Evolutionary conservation across 1,140 invertebrate species (phyloP), one percentile per base, ranked within the genome.

Genomic region (Cardiocondyla obscurior): DNA sequence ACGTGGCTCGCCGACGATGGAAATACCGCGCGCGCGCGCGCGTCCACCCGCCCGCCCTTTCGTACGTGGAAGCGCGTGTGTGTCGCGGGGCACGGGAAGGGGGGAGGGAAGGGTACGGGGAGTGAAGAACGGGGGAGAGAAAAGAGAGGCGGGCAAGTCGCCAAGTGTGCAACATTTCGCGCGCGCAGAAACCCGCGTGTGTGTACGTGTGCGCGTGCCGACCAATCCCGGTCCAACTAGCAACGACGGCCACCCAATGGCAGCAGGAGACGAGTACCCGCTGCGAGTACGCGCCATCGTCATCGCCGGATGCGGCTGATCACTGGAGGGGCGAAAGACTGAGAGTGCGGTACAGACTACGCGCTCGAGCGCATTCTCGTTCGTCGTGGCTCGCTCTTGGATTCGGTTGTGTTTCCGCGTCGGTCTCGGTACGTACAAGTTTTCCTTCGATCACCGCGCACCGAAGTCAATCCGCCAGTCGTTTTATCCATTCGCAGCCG

Each of bases 291-390:
- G 84, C 88, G 85, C 76, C 73, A 88, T 81, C 64, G 72, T 88
- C 84, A 65, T 82, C 73, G 73, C 86, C 86, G 87, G 85, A 88
- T 87, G 87, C 74, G 73, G 55, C 46, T 30, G 39, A 60, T 33
- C 73, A 30, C 5, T 86, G 79, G 89, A 86, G 91, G 91, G 92
- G 91, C 85, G 58, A n/a, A 57, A 28, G 33, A 84, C 81, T 72
- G 87, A 91, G 90, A 92, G 89, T 91, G 91, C 93, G 90, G 90
- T 90, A 90, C 83, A 55, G 85, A 88, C 90, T 91, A 88, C 87
- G 87, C 89, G 86, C 81, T 67, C 79, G 84, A 88, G 85, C 88
- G 89, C 88, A 91, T 91, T 85, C 92, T 92, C 93, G 92, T 93
- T 93, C 88, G 91, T 89, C 91, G 91, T 89, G 88, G 91, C 74